Evolutionary conservation across 2,797 vertebrate genomes (phyloP).

Genomic region (Argentina silus): DNA sequence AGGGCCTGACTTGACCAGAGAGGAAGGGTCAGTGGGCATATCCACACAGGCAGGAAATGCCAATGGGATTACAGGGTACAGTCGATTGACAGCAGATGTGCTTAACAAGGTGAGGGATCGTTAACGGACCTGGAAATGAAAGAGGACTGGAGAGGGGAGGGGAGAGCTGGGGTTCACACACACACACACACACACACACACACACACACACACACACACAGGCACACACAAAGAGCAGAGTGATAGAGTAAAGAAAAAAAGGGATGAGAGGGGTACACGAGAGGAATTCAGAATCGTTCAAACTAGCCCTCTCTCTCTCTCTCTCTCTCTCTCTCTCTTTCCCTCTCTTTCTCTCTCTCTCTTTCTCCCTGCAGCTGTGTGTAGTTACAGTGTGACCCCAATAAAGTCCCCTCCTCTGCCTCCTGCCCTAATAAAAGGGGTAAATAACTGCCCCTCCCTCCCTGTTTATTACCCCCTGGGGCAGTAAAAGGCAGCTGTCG

Average conservation of each 20-base stretch:
- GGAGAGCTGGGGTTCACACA: constrained; percentile 31
- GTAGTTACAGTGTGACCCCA: constrained; percentile 82
- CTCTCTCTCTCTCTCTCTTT: not conserved
- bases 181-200: not conserved
- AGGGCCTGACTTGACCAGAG: constrained; percentile 41
- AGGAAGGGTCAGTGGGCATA: constrained; percentile 53
- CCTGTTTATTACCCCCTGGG: constrained; percentile 80
- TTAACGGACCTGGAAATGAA: constrained; percentile 57
- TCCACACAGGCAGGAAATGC: constrained; percentile 74
- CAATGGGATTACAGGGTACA: constrained; percentile 70
- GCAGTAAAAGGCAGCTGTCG: constrained; percentile 84
- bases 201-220: not conserved
- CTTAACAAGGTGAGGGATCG: constrained; percentile 67
- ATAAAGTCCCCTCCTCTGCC: constrained; percentile 73
- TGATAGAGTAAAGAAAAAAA: constrained; percentile 36
- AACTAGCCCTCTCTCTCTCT: constrained; percentile 21
- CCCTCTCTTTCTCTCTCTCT: not conserved
- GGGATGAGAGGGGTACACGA: constrained; percentile 36
- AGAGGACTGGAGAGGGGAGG: constrained; percentile 34
- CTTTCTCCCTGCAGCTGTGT: constrained; percentile 70
- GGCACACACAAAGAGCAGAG: not conserved
- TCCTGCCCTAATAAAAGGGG: constrained; percentile 71
- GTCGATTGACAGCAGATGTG: constrained; percentile 82
- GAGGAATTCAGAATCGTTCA: constrained; percentile 60
- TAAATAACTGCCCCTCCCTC: constrained; percentile 78